Conservation (phyloP, 2,888 invertebrate species). For the Tachystola acroxantha region DNA sequence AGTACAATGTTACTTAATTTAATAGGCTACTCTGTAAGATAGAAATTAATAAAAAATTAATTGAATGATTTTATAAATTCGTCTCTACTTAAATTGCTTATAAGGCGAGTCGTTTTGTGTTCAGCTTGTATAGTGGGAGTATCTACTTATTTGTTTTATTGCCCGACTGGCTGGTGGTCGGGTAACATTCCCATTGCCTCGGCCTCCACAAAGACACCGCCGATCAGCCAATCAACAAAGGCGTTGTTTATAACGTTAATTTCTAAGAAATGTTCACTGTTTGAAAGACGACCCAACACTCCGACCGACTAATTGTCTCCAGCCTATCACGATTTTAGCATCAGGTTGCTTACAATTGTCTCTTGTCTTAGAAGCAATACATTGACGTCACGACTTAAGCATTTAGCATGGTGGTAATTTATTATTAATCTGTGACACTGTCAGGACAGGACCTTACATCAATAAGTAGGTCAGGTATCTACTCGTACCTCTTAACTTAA, state of each 20-base stretch:
- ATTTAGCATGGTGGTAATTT: too few species aligned
- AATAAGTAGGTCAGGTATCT: too few species aligned
- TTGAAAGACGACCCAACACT: constrained; percentile 33
- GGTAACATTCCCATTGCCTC: constrained; percentile 21
- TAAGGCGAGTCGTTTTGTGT: background rate
- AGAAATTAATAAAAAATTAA: too few species aligned
- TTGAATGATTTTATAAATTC: too few species aligned
- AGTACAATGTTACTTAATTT: too few species aligned
- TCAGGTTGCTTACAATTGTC: constrained; percentile 25
- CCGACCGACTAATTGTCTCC: constrained; percentile 40
- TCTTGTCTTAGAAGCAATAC: constrained; percentile 9
- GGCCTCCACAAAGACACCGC: constrained; percentile 18
- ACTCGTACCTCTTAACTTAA: too few species aligned
- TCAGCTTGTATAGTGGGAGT: background rate
- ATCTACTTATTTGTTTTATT: constrained; percentile 7
- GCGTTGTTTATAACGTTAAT: constrained; percentile 41
- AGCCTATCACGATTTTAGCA: constrained; percentile 34
- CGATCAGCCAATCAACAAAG: constrained; percentile 29
- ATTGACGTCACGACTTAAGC: constrained; percentile 1
- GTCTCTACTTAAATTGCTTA: too few species aligned
- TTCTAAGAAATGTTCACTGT: constrained; percentile 49
- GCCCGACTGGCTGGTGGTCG: constrained; percentile 10
- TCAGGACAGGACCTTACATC: too few species aligned
- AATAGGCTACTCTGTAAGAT: too few species aligned
- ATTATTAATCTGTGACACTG: too few species aligned